phyloP scores from a whole-genome alignment of 2,797 vertebrate species.

The Malurus leucopterus region DNA sequence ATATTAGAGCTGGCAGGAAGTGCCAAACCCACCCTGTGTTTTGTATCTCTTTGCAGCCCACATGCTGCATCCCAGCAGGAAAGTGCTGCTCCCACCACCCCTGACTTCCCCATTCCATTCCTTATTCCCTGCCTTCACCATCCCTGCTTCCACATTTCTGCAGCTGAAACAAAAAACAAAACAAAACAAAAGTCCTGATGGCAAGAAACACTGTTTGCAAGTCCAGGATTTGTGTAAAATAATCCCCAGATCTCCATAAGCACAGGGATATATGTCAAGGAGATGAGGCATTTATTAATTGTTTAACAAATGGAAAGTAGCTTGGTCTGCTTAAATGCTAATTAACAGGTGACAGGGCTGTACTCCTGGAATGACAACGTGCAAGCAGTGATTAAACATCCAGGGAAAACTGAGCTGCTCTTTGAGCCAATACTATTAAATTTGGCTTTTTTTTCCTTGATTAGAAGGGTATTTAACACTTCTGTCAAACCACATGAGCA shows the following conservation, averaged over 20 bases:
- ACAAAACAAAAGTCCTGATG: background rate
- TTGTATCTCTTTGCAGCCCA: background rate
- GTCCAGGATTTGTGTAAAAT: background rate
- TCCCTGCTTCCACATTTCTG: background rate
- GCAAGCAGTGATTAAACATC: background rate
- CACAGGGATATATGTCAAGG: background rate
- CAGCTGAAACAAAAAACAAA: background rate
- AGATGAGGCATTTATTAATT: background rate
- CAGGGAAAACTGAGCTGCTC: background rate
- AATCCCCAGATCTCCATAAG: background rate
- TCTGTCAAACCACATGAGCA: background rate
- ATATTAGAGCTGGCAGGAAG: background rate
- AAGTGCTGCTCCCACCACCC: background rate
- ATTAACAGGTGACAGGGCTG: background rate
- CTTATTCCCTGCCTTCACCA: background rate
- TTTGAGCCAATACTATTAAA: background rate
- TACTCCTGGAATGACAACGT: background rate
- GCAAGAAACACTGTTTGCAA: background rate
- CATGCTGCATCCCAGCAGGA: rapidly evolving
- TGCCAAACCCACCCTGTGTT: background rate
- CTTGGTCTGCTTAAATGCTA: background rate
- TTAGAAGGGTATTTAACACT: background rate
- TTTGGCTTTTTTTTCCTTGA: background rate
- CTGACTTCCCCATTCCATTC: background rate
- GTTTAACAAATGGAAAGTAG: background rate